Evolutionary conservation across 53 echinoderm and acorn worm species (phyloP).

Genomic region (Arbacia lixula): DNA sequence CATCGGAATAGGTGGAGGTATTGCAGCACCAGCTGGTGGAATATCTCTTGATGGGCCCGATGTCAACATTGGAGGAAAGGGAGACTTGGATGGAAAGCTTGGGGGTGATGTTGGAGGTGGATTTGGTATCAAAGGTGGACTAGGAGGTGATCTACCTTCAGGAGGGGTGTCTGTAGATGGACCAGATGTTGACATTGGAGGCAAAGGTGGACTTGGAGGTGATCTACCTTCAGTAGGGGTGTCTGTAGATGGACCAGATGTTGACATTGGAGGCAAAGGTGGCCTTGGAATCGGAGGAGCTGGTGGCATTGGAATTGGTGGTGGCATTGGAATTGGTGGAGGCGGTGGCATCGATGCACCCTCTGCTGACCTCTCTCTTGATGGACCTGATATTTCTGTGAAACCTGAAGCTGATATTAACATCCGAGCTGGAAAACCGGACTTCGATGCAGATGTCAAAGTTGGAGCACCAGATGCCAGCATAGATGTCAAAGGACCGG

Average conservation of each 20-base stretch:
- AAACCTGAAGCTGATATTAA: neutral
- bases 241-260: slow-evolving; percentile 42
- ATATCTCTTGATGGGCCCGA: slow-evolving; percentile 25
- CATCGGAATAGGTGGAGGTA: neutral
- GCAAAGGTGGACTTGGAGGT: slow-evolving; percentile 7
- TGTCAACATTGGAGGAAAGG: slow-evolving; percentile 1
- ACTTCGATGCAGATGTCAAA: slow-evolving; percentile 41
- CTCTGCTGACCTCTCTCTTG: slow-evolving; percentile 53
- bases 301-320: neutral
- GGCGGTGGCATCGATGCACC: slow-evolving; percentile 62
- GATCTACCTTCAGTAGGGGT: slow-evolving; percentile 20
- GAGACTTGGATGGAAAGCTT: slow-evolving; percentile 10
- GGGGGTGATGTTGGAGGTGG: neutral
- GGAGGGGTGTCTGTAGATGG: neutral
- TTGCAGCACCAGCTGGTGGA: neutral
- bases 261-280: slow-evolving; percentile 33
- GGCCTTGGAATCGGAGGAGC: slow-evolving; percentile 5
- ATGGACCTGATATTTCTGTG: slow-evolving; percentile 56
- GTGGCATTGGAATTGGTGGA: slow-evolving; percentile 32
- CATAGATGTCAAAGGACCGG: slow-evolving; percentile 61
- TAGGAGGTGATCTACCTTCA: neutral
- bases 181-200: slow-evolving; percentile 8
- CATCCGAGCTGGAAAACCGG: neutral
- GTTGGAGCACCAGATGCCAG: too few species aligned
- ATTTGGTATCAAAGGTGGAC: neutral